Percentiles rank a stretch among this genome's conserved stretches.
Evolutionary conservation across 2,113 vertebrate species (phyloP).

Genomic region (Mormyrus lacerda): DNA sequence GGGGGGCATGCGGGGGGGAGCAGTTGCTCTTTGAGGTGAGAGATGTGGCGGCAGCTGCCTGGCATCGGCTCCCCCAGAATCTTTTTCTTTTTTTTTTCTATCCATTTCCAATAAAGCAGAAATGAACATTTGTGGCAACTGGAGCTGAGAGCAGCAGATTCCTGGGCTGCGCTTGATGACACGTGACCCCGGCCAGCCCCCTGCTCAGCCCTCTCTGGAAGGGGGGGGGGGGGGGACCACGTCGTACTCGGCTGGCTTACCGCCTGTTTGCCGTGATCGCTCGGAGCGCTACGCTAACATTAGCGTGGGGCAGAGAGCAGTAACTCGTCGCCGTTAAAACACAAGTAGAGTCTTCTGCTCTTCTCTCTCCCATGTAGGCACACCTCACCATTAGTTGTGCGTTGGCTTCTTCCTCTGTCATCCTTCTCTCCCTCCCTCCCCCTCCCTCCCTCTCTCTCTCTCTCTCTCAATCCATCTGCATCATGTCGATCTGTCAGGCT

Average conservation of each 20-base stretch:
- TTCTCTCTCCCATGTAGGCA: not conserved
- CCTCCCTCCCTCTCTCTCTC: slow-evolving; percentile 43
- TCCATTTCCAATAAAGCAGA: slow-evolving; percentile 60
- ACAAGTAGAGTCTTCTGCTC: not conserved
- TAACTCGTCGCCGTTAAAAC: not conserved
- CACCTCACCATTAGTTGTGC: slow-evolving; percentile 21
- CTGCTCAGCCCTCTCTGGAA: slow-evolving; percentile 36
- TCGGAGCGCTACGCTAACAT: not conserved
- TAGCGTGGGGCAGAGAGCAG: not conserved
- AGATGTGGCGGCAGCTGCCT: slow-evolving; percentile 74
- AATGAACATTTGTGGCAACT: slow-evolving; percentile 62
- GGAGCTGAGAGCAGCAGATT: slow-evolving; percentile 36
- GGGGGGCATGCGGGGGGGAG: slow-evolving; percentile 49
- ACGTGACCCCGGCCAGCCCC: slow-evolving; percentile 27
- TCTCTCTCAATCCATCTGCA: slow-evolving; percentile 71
- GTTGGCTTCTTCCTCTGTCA: slow-evolving; percentile 6
- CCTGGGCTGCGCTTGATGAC: slow-evolving; percentile 43
- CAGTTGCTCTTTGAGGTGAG: slow-evolving; percentile 76
- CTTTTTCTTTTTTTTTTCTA: slow-evolving; percentile 34
- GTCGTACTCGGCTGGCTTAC: not conserved
- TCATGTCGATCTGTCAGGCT: slow-evolving; percentile 78
- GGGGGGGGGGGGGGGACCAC: not conserved
- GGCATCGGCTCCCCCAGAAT: slow-evolving; percentile 31
- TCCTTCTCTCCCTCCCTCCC: slow-evolving; percentile 34
- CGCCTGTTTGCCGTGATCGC: not conserved